Conservation (phyloP, 2,113 vertebrate genomes). For the Ginglymostoma cirratum region DNA sequence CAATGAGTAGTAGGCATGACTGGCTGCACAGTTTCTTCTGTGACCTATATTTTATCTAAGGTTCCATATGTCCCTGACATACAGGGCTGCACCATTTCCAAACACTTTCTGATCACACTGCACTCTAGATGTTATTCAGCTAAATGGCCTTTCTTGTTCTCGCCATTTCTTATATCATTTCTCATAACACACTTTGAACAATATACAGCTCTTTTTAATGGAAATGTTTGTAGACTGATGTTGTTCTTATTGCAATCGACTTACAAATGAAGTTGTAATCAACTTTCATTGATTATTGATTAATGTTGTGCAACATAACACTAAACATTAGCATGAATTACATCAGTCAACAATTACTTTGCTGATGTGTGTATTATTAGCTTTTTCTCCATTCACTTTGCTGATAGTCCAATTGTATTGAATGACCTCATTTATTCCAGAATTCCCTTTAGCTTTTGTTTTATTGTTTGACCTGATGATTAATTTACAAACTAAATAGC, state of each 20-base stretch:
- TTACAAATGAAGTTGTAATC: neutral
- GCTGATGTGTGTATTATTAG: conserved; percentile 1
- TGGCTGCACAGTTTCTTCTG: neutral
- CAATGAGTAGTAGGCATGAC: neutral
- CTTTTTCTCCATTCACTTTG: too few species aligned
- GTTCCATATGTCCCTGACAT: neutral
- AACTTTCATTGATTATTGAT: conserved; percentile 18
- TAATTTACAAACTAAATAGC: neutral
- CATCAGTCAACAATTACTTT: neutral
- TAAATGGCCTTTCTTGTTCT: neutral
- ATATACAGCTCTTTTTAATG: neutral
- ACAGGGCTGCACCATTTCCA: neutral
- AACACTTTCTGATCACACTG: neutral
- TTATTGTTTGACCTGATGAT: conserved; percentile 6
- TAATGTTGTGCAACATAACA: neutral
- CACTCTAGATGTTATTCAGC: neutral
- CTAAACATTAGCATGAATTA: neutral
- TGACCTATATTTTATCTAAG: neutral
- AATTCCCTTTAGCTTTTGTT: neutral
- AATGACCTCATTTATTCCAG: conserved; percentile 4
- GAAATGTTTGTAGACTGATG: neutral
- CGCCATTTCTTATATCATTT: neutral
- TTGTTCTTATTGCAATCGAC: neutral
- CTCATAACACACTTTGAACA: neutral
- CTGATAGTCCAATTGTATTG: neutral